phyloP scores from a whole-genome alignment of 2,888 invertebrate species.

The Helleia helle region DNA sequence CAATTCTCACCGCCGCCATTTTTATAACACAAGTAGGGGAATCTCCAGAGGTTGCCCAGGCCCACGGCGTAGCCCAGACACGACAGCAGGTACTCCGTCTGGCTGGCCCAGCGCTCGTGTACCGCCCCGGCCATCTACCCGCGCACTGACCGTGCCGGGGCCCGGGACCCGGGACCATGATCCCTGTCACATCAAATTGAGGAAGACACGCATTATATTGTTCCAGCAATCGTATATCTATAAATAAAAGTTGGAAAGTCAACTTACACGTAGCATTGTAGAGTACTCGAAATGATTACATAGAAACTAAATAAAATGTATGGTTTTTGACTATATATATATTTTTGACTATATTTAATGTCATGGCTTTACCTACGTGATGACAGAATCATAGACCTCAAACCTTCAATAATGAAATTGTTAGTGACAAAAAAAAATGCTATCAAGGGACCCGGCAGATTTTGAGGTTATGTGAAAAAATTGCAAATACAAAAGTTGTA shows the following conservation, averaged over 20 bases:
- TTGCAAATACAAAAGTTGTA: too few species aligned
- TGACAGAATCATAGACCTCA: too few species aligned
- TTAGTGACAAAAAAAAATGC: too few species aligned
- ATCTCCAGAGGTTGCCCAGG: conserved; percentile 90
- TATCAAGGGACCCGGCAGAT: too few species aligned
- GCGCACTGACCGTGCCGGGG: conserved; percentile 23
- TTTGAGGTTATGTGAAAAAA: too few species aligned
- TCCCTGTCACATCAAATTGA: conserved; percentile 31
- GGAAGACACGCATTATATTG: conserved; percentile 25
- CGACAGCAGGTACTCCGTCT: conserved; percentile 85
- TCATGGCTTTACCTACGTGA: too few species aligned
- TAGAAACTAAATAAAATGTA: too few species aligned
- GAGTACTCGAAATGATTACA: too few species aligned
- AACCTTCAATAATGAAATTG: too few species aligned
- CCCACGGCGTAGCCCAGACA: conserved; percentile 90
- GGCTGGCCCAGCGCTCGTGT: conserved; percentile 81
- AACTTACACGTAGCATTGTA: too few species aligned
- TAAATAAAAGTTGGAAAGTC: not conserved
- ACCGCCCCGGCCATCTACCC: conserved; percentile 39
- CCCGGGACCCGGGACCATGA: conserved; percentile 25
- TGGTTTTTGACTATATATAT: too few species aligned
- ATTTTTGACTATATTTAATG: too few species aligned
- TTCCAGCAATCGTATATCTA: not conserved
- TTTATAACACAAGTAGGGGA: conserved; percentile 89
- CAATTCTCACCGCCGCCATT: conserved; percentile 89